Conservation (phyloP, 2,888 invertebrate genomes). For the Hirudinaria manillensis region DNA sequence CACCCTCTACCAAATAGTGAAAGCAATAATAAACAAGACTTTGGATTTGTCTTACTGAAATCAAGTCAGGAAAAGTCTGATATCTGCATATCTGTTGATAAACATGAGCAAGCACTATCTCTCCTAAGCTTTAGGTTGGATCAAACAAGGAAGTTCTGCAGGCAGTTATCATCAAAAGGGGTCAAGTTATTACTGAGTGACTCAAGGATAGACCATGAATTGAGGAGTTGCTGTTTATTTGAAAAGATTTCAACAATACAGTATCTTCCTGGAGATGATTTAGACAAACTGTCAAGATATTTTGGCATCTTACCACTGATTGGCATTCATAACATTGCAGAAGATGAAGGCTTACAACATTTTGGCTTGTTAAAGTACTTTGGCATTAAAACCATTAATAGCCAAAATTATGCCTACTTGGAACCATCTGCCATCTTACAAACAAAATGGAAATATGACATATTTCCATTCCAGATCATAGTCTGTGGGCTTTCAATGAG, state of each 20-base stretch:
- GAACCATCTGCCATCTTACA: background rate
- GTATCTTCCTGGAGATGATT: constrained; percentile 1
- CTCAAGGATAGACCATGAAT: background rate
- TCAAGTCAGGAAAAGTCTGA: background rate
- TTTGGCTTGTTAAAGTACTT: background rate
- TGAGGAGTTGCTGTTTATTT: background rate
- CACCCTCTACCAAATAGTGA: background rate
- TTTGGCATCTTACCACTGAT: background rate
- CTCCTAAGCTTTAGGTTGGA: background rate
- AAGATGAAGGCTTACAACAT: background rate
- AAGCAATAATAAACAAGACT: background rate
- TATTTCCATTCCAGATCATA: constrained; percentile 13
- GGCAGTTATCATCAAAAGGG: background rate
- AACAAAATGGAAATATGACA: background rate
- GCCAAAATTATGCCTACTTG: background rate
- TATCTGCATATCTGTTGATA: background rate
- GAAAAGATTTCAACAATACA: constrained; percentile 15
- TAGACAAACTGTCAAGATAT: background rate
- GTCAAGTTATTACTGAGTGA: background rate
- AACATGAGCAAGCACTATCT: background rate
- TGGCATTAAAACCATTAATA: background rate
- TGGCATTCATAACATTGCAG: background rate
- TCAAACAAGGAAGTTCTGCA: background rate
- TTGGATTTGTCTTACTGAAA: background rate
- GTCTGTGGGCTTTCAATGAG: background rate